Conservation (phyloP, 2,113 vertebrate species). For the Pterocles orientalis region DNA sequence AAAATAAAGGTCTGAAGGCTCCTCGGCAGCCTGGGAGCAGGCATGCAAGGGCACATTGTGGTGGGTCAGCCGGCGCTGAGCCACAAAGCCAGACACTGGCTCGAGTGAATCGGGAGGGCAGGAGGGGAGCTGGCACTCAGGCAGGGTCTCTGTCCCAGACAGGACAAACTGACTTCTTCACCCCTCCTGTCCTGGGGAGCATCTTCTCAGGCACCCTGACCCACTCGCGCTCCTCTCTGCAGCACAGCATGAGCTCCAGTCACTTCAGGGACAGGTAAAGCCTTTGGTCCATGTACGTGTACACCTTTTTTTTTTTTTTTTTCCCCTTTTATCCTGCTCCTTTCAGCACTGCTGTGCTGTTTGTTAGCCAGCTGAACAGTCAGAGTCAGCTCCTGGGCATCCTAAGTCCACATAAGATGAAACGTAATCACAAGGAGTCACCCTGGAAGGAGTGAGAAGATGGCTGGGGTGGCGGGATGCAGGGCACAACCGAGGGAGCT, state of each 20-base stretch:
- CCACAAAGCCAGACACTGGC: not conserved
- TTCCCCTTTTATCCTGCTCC: not conserved
- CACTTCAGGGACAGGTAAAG: fast-evolving
- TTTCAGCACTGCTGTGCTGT: not conserved
- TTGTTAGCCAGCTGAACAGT: not conserved
- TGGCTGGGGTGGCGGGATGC: fast-evolving
- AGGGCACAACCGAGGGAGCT: not conserved
- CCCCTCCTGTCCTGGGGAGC: not conserved
- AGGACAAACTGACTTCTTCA: not conserved
- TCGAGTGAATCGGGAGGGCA: not conserved
- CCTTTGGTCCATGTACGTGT: not conserved
- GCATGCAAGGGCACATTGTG: fast-evolving
- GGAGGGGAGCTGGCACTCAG: not conserved
- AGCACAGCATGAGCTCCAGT: not conserved
- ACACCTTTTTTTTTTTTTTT: not conserved
- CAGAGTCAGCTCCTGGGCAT: constrained; percentile 19
- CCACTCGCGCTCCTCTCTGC: fast-evolving
- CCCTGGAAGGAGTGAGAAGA: not conserved
- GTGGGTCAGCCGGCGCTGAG: fast-evolving
- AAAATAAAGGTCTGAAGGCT: not conserved
- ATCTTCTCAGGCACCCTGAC: not conserved
- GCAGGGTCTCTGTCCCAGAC: not conserved
- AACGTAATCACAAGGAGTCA: constrained; percentile 7
- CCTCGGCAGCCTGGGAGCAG: not conserved
- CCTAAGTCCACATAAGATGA: not conserved